phyloP scores from a whole-genome alignment of 1,140 invertebrate genomes.

The Euwallacea similis region DNA sequence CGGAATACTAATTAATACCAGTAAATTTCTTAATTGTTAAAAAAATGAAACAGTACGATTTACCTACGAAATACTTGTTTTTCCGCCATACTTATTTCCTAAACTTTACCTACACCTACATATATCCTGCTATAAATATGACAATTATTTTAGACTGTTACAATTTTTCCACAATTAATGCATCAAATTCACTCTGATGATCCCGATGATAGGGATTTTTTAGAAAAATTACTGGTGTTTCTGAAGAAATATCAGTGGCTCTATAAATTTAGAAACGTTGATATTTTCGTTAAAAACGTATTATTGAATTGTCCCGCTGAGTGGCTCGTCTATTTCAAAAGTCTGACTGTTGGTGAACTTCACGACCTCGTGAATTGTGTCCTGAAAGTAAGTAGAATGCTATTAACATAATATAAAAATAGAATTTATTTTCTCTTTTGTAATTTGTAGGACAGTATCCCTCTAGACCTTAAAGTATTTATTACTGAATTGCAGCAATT shows the following conservation, averaged over 20 bases:
- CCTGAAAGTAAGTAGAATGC: conserved; percentile 38
- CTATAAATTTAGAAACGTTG: conserved; percentile 66
- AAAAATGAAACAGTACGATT: too few relatives aligned
- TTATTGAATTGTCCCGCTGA: conserved; percentile 60
- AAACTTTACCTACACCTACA: too few relatives aligned
- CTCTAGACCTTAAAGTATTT: conserved; percentile 54
- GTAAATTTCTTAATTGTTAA: too few relatives aligned
- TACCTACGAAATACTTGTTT: not conserved
- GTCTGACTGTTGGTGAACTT: conserved; percentile 55
- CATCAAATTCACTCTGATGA: too few relatives aligned
- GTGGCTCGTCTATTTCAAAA: conserved; percentile 57
- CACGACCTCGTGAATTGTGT: conserved; percentile 52
- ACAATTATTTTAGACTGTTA: too few relatives aligned
- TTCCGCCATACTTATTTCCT: not conserved
- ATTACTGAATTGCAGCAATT: conserved; percentile 42
- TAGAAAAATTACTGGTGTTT: conserved; percentile 60
- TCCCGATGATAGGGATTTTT: conserved; percentile 56
- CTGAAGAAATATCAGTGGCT: conserved; percentile 66
- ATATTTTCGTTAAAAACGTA: conserved; percentile 61
- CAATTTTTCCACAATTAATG: too few relatives aligned
- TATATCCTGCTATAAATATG: too few relatives aligned
- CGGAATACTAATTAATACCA: too few relatives aligned
- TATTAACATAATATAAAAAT: not conserved
- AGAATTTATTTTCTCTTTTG: not conserved
- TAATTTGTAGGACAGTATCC: conserved; percentile 49